phyloP scores from a whole-genome alignment of 2,113 vertebrate genomes.

The Uria aalge region DNA sequence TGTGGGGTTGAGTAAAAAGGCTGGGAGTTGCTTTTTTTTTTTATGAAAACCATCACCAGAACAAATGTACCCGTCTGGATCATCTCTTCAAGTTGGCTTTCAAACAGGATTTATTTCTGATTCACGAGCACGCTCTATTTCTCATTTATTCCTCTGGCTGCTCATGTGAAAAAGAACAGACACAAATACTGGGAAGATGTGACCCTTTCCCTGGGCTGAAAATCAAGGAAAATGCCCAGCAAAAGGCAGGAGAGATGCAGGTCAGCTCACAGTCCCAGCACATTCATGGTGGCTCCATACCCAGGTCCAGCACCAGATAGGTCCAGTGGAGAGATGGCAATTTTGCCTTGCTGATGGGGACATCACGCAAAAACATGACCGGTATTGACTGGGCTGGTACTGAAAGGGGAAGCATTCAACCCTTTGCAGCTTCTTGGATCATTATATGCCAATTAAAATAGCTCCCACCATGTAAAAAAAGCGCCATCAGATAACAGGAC shows the following conservation, averaged over 20 bases:
- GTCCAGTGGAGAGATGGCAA: background rate
- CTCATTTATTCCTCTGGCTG: background rate
- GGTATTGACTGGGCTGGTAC: background rate
- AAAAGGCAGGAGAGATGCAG: background rate
- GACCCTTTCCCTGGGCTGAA: background rate
- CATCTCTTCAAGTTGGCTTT: background rate
- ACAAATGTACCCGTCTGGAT: background rate
- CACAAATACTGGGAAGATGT: background rate
- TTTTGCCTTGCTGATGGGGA: background rate
- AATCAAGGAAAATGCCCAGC: background rate
- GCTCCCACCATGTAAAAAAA: background rate
- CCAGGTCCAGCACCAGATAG: background rate
- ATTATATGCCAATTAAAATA: background rate
- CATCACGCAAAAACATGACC: background rate
- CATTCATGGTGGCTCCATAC: background rate
- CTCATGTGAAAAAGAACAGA: background rate
- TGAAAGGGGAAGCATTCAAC: background rate
- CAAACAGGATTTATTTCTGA: background rate
- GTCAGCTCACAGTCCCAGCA: background rate
- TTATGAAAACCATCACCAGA: background rate
- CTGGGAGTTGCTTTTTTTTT: background rate
- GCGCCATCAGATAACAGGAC: background rate
- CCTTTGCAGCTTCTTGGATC: background rate
- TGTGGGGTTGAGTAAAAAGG: background rate
- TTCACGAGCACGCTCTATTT: background rate